phyloP scores from a whole-genome alignment of 2,113 vertebrate species.

The Neogobius melanostomus region DNA sequence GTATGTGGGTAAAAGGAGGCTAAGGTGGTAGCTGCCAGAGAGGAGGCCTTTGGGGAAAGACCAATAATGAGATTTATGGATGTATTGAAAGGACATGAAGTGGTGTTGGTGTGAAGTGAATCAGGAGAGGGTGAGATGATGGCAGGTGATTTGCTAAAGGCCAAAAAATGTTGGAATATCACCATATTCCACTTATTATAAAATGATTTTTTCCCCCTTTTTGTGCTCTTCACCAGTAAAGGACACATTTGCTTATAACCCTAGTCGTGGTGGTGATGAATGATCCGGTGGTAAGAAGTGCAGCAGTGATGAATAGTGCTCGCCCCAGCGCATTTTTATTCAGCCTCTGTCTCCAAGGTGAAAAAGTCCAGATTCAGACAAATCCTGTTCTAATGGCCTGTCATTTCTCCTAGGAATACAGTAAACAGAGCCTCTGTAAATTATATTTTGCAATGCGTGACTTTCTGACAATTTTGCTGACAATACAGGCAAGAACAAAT shows the following conservation, averaged over 20 bases:
- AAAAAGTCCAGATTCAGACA: conserved; percentile 53
- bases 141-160: neutral
- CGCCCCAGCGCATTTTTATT: conserved; percentile 21
- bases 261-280: conserved; percentile 27
- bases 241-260: conserved; percentile 25
- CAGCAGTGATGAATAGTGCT: conserved; percentile 25
- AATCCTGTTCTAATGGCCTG: conserved; percentile 58
- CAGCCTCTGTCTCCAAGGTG: conserved; percentile 34
- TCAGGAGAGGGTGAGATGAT: neutral
- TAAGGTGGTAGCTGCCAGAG: no score
- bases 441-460: conserved; percentile 42
- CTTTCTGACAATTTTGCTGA: conserved; percentile 64
- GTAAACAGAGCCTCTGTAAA: conserved; percentile 53
- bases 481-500: conserved; percentile 40
- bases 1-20: no score
- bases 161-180: neutral
- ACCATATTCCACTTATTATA: neutral
- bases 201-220: neutral
- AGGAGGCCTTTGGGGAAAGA: no score
- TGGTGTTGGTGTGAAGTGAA: no score
- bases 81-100: no score
- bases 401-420: conserved; percentile 42
- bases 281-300: conserved; percentile 16
- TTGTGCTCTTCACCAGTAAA: conserved; percentile 5
- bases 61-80: no score